Base-by-base conservation (phyloP, 2,888 invertebrate genomes). In the Amphipyra tragopoginis region DNA sequence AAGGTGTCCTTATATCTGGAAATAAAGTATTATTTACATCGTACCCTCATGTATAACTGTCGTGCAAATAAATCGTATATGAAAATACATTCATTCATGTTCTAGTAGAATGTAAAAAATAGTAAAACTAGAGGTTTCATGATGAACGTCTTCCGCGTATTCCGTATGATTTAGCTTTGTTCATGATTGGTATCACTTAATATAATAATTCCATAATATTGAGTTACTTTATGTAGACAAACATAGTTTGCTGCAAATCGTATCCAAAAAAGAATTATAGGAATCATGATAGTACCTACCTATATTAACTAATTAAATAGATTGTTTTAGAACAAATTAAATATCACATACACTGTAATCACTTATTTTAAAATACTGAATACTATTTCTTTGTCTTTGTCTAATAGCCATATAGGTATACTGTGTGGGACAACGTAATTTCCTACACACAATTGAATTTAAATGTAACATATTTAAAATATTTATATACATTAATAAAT, bases 401-500 rank as follows among this genome's bases (percentile, higher is more conserved):
- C 43, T 42, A 43, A 54, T 66, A 44, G 29, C 26, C 36, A 49
- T 61, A 56, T 14, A 53, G 21, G 29, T 29, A 7, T 29, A 29
- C 29, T 29, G 54, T 68, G 51, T 56, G 42, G 57, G 54, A 44
- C 15, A 56, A 38, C 54, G 53, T 21, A 21, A 21, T 38, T 50
- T 58, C 52, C 47, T 50, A 15, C 50, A 43, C 45, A 21, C 52
- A 56, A 77, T 73, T 69, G 64, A 80, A 79, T 74, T 77, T 56
- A 79, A 83, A 77, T 82, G 72, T 85, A 79, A 79, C 70, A 74
- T 78, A 81, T 54, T 69, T 40, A 75, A 78, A 77, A 75, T 88
- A 87, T 86, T 86, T 87, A 88, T 87, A 85, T 85, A 68, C 52
- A 74, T 69, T 56, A 86, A 86, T 86, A 85, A 79, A 88, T 84